Evolutionary conservation across 2,888 invertebrate genomes (phyloP).

Genomic region (Griposia aprilina): DNA sequence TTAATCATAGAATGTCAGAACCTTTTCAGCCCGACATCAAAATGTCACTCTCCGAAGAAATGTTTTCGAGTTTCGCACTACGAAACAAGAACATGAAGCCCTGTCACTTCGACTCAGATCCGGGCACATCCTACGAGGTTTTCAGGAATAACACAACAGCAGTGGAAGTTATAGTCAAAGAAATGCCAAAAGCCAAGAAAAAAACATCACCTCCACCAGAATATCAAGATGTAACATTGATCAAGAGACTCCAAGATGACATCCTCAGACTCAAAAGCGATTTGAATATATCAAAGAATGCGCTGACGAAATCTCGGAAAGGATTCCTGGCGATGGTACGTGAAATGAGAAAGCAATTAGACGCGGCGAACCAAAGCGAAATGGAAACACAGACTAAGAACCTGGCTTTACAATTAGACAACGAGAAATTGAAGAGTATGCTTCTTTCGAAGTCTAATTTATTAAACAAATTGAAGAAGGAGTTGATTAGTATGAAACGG

Average conservation of each 20-base stretch:
- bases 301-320: constrained; percentile 71
- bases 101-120: constrained; percentile 56
- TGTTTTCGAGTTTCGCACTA: constrained; percentile 56
- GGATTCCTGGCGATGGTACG: constrained; percentile 74
- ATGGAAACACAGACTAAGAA: constrained; percentile 74
- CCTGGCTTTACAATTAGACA: constrained; percentile 79
- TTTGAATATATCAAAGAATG: constrained; percentile 71
- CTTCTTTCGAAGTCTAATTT: constrained; percentile 80
- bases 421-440: constrained; percentile 80
- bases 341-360: constrained; percentile 81
- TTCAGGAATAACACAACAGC: constrained; percentile 84
- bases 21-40: constrained; percentile 66
- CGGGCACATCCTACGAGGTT: constrained; percentile 77
- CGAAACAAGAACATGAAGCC: constrained; percentile 50
- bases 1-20: constrained; percentile 62
- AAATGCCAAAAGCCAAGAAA: constrained; percentile 73
- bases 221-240: constrained; percentile 46
- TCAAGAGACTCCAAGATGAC: constrained; percentile 71
- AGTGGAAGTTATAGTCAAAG: constrained; percentile 84
- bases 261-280: constrained; percentile 74
- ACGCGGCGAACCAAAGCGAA: constrained; percentile 75
- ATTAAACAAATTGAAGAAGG: constrained; percentile 78
- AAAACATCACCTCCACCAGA: constrained; percentile 50
- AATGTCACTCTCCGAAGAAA: constrained; percentile 64
- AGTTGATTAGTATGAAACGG: constrained; percentile 77